Evolutionary conservation across 2,113 vertebrate genomes (phyloP), one percentile per base, ranked within the genome.

Genomic region (Cyprinodon tularosa): DNA sequence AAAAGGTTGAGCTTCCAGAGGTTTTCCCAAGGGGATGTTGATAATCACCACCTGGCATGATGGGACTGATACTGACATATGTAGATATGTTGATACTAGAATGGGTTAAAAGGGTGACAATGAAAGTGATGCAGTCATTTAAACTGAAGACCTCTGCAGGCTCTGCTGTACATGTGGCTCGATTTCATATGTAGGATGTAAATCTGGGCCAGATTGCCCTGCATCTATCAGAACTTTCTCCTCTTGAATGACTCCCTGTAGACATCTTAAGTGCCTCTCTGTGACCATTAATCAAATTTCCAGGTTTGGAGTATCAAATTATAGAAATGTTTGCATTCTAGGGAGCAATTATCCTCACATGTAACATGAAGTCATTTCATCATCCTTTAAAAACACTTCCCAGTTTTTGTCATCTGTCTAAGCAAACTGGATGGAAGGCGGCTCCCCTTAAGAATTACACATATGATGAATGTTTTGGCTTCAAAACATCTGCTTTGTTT

Each of bases 401-500:
- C 11, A 38, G 65, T 38, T 29, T 40, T 50, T 62, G 47, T 70
- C 12, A 40, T 39, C 1, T 65, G 67, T 75, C 62, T 40, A 9
- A 66, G 53, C 29, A 4, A 66, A 75, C 61, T 7, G 68, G 69
- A 88, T 82, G 50, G 86, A 84, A 82, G 77, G 77, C 80, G 85
- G 83, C 78, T 36, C 62, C 62, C 71, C 36, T 44, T 12, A 47
- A 64, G 45, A 53, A 59, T 76, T 73, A n/a, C 29, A 85, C 88
- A 76, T 69, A 83, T 87, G 93, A 93, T 78, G 84, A 90, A 92
- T 88, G 88, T 82, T 80, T 87, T 48, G 5, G 47, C 80, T 85
- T 69, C 76, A 76, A 90, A 92, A 90, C 93, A 92, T 92, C 92
- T 93, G 92, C 85, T 93, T 89, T 72, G 79, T 93, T 93, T 92